Base-by-base conservation (phyloP, 2,797 vertebrate species). In the Macrochelys suwanniensis region DNA sequence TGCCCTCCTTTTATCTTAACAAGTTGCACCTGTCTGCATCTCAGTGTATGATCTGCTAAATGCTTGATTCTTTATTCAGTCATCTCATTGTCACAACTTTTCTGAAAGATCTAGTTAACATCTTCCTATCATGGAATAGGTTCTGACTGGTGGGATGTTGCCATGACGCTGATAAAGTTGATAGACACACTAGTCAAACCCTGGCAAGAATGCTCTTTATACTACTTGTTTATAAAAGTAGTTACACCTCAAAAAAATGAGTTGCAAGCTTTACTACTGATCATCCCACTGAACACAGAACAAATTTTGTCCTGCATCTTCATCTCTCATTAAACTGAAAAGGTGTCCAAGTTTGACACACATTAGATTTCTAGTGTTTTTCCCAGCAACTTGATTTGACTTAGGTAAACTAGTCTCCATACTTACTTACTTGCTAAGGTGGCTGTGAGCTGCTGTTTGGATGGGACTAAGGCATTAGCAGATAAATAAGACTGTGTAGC, bases 141-240 rank as follows among this genome's bases (percentile, higher is more conserved):
- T n/a, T 68, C 33, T 71, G 71, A 49, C 56, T 91, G 83, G 90
- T 42, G 26, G 56, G 74, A 93, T 56, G 71, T 95, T 54, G 28
- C 56, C 11, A n/a, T 47, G 81, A 10, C 81, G 92, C 89, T 97
- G 83, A 92, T 89, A 83, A 54, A 92, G 85, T 78, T 94, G 83
- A 83, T 68, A 68, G 16, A 19, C 16, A n/a, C 16, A 21, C 33
- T 68, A 5, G 37, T 68, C 13, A 21, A 71, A 68, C 84, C 49
- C 19, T 92, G 92, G 85, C 88, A 85, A 92, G 45, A 59, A n/a
- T 68, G 33, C 61, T 68, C 61, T 68, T 19, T 37, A 68, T 68
- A 19, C 16, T n/a, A 37, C 31, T n/a, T n/a, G 33, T n/a, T 68
- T 68, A 65, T 65, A 68, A 28, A 28, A n/a, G 7, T n/a, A 65